A percentile compares a stretch with the other conserved stretches of the same genome.
These are phyloP conservation scores for Leiothrix lutea DNA, from an alignment of 2,113 vertebrate species.

Conservation along the genomic window DNA sequence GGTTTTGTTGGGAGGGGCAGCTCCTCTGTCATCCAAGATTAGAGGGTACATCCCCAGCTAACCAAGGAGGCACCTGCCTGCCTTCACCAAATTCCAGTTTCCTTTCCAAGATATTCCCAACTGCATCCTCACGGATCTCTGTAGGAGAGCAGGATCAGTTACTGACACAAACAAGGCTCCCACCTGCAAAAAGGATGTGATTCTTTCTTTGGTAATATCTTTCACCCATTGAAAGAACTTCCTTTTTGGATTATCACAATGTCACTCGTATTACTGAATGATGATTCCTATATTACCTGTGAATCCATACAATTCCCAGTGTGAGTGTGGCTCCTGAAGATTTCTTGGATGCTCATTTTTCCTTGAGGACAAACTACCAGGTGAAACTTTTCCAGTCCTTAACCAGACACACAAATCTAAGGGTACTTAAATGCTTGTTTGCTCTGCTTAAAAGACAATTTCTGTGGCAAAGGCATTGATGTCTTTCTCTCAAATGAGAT, in stretches of 20 bases:
- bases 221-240: neutral
- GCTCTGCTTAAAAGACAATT: neutral
- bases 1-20: neutral
- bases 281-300: neutral
- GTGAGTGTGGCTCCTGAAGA: constrained; percentile 23
- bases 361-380: neutral
- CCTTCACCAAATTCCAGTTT: neutral
- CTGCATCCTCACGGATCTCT: fast-evolving
- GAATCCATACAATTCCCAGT: neutral
- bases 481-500: neutral
- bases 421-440: neutral
- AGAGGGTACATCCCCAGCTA: neutral
- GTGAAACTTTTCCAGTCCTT: neutral
- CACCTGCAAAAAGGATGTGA: neutral
- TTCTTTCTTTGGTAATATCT: neutral
- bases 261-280: neutral
- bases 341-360: neutral
- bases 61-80: neutral
- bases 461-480: neutral
- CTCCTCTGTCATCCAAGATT: neutral
- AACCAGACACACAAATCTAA: neutral
- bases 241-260: neutral
- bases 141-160: neutral
- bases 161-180: neutral
- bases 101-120: neutral